These are phyloP conservation scores for Anthopleura sola DNA, from an alignment of 64 coral and sea anemone species.

Conservation along the genomic window DNA sequence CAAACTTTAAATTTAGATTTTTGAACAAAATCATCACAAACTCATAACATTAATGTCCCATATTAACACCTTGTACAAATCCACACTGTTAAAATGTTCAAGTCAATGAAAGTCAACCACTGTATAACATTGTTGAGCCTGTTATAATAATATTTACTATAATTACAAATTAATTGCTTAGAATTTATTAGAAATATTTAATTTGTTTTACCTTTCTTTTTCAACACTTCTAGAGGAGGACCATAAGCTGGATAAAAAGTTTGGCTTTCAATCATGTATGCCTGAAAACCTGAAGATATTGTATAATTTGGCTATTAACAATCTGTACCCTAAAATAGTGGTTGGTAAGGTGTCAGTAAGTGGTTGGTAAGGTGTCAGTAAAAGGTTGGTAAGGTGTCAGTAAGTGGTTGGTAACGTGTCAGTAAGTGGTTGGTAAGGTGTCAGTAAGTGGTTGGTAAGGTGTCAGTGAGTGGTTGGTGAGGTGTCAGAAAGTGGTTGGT, in stretches of 20 bases:
- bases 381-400: not conserved
- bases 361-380: not conserved
- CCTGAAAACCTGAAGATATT: not conserved
- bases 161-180: no score
- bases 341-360: not conserved
- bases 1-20: no score
- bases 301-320: no score
- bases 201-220: constrained; percentile 44
- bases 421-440: not conserved
- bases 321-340: no score
- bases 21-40: no score
- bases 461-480: not conserved
- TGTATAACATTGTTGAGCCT: no score
- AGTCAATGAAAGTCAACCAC: no score
- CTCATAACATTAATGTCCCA: no score
- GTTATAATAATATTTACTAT: no score
- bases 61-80: no score
- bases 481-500: not conserved
- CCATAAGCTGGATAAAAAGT: constrained; percentile 54
- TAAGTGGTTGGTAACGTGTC: not conserved
- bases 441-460: not conserved
- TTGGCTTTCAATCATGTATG: constrained; percentile 53
- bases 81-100: no score
- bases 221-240: constrained; percentile 39
- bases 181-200: no score